Percentiles rank a stretch among this genome's conserved stretches.
Conservation (phyloP, 2,797 vertebrate genomes). For the Chloroceryle amazona region DNA sequence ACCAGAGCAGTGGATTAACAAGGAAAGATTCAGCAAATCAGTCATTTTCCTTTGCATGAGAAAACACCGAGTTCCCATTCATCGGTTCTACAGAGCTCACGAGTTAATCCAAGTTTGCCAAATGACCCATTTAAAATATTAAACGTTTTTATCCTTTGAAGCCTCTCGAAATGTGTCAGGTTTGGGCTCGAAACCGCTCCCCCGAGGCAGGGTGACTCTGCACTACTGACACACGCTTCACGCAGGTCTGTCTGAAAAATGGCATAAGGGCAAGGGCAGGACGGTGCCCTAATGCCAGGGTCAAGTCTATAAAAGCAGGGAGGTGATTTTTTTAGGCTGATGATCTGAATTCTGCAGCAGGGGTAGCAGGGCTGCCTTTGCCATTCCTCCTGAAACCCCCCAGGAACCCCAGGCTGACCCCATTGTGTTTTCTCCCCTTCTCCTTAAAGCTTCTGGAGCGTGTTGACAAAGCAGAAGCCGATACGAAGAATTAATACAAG, state of each 20-base stretch:
- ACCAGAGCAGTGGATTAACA: too few relatives aligned
- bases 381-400: not conserved
- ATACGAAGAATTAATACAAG: accelerated
- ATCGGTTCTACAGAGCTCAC: not conserved
- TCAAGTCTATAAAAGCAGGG: not conserved
- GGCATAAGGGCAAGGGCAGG: accelerated
- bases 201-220: accelerated
- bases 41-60: accelerated
- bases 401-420: not conserved
- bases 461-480: not conserved
- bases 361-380: not conserved
- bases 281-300: not conserved
- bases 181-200: not conserved
- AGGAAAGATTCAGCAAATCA: not conserved
- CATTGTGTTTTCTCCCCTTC: too few relatives aligned
- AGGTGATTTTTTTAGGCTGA: not conserved
- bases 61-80: not conserved
- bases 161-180: not conserved
- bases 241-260: accelerated
- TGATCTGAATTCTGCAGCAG: too few relatives aligned
- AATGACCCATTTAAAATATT: accelerated
- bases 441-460: accelerated
- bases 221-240: not conserved
- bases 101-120: not conserved
- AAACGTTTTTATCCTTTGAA: not conserved